These are phyloP conservation scores for Meandrusa payeni DNA, from an alignment of 2,888 invertebrate genomes.

Conservation along the genomic window DNA sequence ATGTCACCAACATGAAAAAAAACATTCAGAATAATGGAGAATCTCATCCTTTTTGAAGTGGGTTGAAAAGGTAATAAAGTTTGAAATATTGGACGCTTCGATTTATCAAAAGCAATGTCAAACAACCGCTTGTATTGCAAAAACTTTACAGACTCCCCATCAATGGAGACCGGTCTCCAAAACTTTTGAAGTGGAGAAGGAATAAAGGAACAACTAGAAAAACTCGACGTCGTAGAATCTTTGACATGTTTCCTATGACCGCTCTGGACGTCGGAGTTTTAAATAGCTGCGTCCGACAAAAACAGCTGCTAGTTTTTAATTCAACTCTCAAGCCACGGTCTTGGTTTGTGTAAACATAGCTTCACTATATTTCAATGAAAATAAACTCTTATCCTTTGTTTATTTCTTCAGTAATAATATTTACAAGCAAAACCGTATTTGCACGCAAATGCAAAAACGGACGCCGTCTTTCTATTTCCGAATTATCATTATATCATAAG, in stretches of 20 bases:
- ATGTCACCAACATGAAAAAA: too few species aligned
- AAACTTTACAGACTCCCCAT: slow-evolving; percentile 8
- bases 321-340: slow-evolving; percentile 30
- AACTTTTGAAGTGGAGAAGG: slow-evolving; percentile 5
- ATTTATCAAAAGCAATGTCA: background rate
- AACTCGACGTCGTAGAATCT: slow-evolving; percentile 41
- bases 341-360: slow-evolving; percentile 15
- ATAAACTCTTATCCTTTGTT: too few species aligned
- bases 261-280: slow-evolving; percentile 25
- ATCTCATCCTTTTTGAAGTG: too few species aligned
- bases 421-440: too few species aligned
- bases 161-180: background rate
- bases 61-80: too few species aligned
- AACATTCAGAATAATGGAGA: too few species aligned
- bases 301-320: slow-evolving; percentile 34
- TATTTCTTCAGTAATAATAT: too few species aligned
- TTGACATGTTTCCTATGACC: slow-evolving; percentile 57
- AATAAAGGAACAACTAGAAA: slow-evolving; percentile 44
- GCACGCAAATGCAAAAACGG: too few species aligned
- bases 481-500: too few species aligned
- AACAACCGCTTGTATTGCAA: background rate
- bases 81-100: too few species aligned
- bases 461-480: too few species aligned
- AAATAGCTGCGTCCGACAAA: slow-evolving; percentile 33
- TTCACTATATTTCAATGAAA: slow-evolving; percentile 5